Evolutionary conservation across 2,113 vertebrate genomes (phyloP).

Genomic region (Anolis sagrei): DNA sequence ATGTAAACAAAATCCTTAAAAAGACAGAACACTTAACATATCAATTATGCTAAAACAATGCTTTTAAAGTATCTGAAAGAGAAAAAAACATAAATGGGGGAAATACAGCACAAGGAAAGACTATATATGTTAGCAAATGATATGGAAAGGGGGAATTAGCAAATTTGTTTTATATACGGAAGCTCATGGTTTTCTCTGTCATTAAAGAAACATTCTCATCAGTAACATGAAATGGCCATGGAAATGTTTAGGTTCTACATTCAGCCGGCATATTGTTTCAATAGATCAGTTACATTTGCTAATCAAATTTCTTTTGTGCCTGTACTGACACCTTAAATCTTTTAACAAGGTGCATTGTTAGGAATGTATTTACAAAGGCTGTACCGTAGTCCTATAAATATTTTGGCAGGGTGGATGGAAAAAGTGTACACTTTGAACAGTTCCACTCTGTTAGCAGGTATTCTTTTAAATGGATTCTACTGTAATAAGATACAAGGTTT

Average conservation of each 20-base stretch:
- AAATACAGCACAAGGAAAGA: neutral
- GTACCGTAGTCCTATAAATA: conserved; percentile 51
- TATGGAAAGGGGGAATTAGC: neutral
- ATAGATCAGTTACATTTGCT: conserved; percentile 19
- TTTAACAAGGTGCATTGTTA: conserved; percentile 19
- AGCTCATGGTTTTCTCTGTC: neutral
- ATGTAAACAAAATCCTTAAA: neutral
- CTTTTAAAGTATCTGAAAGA: neutral
- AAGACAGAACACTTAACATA: neutral
- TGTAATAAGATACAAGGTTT: conserved; percentile 65
- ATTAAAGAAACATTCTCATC: neutral
- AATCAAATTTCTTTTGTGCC: conserved; percentile 45
- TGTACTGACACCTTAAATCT: neutral
- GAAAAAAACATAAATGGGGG: neutral
- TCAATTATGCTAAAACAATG: neutral
- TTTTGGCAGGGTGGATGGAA: conserved; percentile 64
- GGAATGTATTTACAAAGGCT: conserved; percentile 42
- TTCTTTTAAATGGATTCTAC: conserved; percentile 60
- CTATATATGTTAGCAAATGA: neutral
- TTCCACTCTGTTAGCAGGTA: conserved; percentile 67
- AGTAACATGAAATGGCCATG: neutral
- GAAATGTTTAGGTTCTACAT: conserved; percentile 39
- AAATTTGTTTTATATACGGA: neutral
- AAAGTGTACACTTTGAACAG: conserved; percentile 60
- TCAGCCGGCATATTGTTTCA: conserved; percentile 31